These are phyloP conservation scores for Marmota monax DNA, from an alignment of 2,113 vertebrate genomes.

Conservation along the genomic window DNA sequence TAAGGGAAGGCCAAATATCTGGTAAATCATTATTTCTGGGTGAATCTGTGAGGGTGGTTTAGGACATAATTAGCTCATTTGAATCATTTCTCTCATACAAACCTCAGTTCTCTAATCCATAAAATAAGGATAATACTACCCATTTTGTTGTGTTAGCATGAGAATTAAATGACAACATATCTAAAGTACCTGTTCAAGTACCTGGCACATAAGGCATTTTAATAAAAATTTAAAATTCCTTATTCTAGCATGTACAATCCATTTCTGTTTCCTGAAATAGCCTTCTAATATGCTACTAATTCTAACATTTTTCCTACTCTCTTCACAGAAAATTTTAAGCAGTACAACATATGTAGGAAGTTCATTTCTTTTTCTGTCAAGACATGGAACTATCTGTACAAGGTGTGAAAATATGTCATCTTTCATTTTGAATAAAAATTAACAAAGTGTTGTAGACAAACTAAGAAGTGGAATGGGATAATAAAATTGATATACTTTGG, in stretches of 20 bases:
- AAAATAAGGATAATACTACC: background rate
- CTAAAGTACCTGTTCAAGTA: background rate
- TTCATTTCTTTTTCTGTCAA: constrained; percentile 66
- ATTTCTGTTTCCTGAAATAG: constrained; percentile 32
- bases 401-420: constrained; percentile 60
- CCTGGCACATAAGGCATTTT: background rate
- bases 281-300: background rate
- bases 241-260: background rate
- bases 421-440: constrained; percentile 60
- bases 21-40: background rate
- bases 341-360: constrained; percentile 48
- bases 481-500: background rate
- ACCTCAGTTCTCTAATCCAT: background rate
- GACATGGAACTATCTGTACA: constrained; percentile 8
- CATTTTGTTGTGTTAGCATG: background rate
- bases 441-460: constrained; percentile 16
- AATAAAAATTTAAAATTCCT: background rate
- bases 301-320: constrained; percentile 15
- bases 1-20: background rate
- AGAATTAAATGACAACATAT: background rate
- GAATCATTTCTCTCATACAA: background rate
- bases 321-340: constrained; percentile 43
- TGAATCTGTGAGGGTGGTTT: background rate
- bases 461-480: background rate
- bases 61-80: background rate